Base-by-base conservation (phyloP, 2,888 invertebrate genomes). In the Germaria angustata region DNA sequence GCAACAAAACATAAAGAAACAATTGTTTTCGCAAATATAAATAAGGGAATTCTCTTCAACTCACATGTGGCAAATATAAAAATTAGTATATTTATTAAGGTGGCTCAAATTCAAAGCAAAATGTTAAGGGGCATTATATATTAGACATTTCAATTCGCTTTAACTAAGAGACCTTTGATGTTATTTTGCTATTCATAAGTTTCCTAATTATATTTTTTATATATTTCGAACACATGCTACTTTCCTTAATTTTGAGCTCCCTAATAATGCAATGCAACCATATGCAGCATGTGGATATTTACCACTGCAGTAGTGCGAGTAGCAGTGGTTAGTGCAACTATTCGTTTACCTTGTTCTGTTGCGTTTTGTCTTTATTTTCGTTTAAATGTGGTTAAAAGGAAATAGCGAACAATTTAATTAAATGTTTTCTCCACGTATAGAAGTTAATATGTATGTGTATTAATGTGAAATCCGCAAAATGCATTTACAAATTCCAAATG, bases 321-420 rank as follows among this genome's bases (percentile, higher is more conserved):
- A 51, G 51, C 61, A 77, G 69, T 69, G 77, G 69, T 77, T 61
- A 41, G 51, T 61, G 28, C 11, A 63, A 49, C 32, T 51, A 51
- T 63, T 41, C 76, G 65, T 49, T 63, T 41, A 66, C 51, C 24
- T 65, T 41, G 65, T 57, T 72, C 15, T 53, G 44, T 51, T 41
- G 5, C 28, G 5, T 41, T n/a, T 53, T 36, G 34, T 39, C 34
- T 22, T 69, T 28, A 28, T 49, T 51, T 69, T 72, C 22, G 46
- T 46, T 77, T 72, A 53, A 69, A 59, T 81, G 81, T 39, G 81
- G 81, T 77, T 61, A 22, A 61, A 68, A 68, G 72, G 72, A 81
- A 81, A 77, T 61, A 77, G 66, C 68, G 72, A 73, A 81, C 72
- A 81, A 77, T 81, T 81, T 77, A 81, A 81, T 81, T 81, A 81